Evolutionary conservation across 2,888 invertebrate genomes (phyloP), one percentile per base, ranked within the genome.

Genomic region (Julus scandinavius): DNA sequence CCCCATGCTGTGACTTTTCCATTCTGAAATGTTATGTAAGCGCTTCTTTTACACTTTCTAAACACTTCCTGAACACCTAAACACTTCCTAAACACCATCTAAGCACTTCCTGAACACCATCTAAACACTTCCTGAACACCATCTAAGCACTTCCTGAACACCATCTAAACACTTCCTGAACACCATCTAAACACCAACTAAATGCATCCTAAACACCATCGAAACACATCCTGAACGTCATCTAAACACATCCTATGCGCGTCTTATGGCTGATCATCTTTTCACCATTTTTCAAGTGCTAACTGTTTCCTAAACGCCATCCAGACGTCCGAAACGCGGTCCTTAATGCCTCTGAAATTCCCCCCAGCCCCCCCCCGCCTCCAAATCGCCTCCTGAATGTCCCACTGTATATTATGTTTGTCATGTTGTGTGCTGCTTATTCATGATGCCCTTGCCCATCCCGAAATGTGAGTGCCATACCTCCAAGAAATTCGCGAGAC

Each of bases 381-480:
- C 29, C 80, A 80, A 80, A 80, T 80, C 80, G 80, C 80, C 80
- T 80, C 80, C 80, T 80, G 80, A 80, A 38, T 80, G 80, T 80
- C 80, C 80, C 38, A 20, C 80, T 80, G 80, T 38, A 80, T 80
- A 80, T 80, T 80, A 4, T 80, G 80, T 80, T 80, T 38, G 80
- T 80, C 80, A 80, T 80, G 80, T 80, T 80, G 80, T 80, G 80
- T 80, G 80, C 80, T 80, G 80, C 29, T 80, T 80, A 80, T 11
- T 20, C 80, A 20, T 72, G 7, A 29, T 20, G 2, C 38, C 38
- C 80, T 9, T 2, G 7, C 11, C 80, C 13, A 1, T 80, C 1
- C 80, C 80, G 80, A 38, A 80, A 38, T 80, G 20, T 38, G 80
- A 80, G 80, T 80, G 80, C 80, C 80, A 80, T 80, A 80, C 38